phyloP scores from a whole-genome alignment of 2,113 vertebrate species.

The Esox niger region DNA sequence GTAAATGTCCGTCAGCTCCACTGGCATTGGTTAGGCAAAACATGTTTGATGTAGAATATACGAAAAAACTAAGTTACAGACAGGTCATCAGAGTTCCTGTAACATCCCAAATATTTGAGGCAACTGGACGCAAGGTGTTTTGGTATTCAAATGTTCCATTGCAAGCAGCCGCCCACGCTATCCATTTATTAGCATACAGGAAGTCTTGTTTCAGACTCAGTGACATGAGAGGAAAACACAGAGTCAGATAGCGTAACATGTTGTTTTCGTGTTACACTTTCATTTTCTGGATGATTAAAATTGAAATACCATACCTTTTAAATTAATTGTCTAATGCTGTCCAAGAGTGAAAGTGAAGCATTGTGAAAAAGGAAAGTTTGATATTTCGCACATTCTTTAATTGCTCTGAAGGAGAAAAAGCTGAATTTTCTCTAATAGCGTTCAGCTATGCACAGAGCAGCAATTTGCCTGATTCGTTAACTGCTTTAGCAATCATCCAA shows the following conservation, averaged over 20 bases:
- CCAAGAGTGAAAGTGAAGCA: background rate
- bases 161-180: constrained; percentile 7
- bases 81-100: constrained; percentile 23
- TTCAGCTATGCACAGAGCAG: constrained; percentile 51
- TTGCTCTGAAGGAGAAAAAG: constrained; percentile 5
- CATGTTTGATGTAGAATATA: too few species aligned
- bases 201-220: background rate
- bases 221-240: background rate
- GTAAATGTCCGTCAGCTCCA: too few species aligned
- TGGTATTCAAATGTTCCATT: constrained; percentile 46
- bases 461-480: constrained; percentile 64
- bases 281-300: background rate
- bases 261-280: background rate
- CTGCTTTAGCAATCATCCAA: constrained; percentile 64
- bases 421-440: constrained; percentile 39
- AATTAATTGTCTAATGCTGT: too few species aligned
- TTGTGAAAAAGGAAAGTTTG: background rate
- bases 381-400: background rate
- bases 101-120: constrained; percentile 12
- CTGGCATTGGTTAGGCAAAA: too few species aligned
- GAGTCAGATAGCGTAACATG: background rate
- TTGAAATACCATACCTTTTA: background rate
- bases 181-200: background rate
- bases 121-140: constrained; percentile 23
- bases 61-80: background rate